These are phyloP conservation scores for Caerostris extrusa DNA, from an alignment of 1,140 invertebrate genomes.

Conservation along the genomic window DNA sequence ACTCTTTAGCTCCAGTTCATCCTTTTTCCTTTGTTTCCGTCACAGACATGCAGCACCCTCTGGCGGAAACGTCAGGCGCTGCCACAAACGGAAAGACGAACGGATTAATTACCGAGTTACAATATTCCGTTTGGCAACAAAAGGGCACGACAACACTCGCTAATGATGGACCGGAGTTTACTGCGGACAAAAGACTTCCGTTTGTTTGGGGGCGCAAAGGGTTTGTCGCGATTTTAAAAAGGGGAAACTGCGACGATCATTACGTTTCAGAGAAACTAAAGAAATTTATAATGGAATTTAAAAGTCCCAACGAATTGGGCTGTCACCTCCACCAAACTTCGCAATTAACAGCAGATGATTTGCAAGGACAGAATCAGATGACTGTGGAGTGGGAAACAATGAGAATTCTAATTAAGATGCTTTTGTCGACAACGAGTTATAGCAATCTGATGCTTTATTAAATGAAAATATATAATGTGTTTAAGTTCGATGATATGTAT, in stretches of 20 bases:
- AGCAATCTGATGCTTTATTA: too few species aligned
- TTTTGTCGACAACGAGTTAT: too few species aligned
- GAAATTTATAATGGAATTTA: constrained; percentile 21
- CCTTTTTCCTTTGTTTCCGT: not conserved
- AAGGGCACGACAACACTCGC: not conserved
- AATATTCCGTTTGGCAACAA: constrained; percentile 56
- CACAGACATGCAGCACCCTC: not conserved
- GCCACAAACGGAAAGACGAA: constrained; percentile 13
- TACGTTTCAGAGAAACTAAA: constrained; percentile 2
- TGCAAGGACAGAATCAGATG: too few species aligned
- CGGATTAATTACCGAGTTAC: constrained; percentile 47
- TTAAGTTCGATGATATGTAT: too few species aligned
- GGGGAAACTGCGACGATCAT: not conserved
- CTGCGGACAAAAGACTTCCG: not conserved
- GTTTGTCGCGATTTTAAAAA: constrained; percentile 21
- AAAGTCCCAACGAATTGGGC: not conserved
- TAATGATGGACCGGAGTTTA: constrained; percentile 21
- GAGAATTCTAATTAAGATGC: too few species aligned
- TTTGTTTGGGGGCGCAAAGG: not conserved
- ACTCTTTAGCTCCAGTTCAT: constrained; percentile 13
- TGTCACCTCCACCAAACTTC: too few species aligned
- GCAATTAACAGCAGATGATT: too few species aligned
- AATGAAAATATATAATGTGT: too few species aligned
- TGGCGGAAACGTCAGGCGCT: constrained; percentile 48
- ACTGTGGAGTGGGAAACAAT: too few species aligned